Evolutionary conservation across 30 jellyfish, hydroid and myxozoan species (phyloP).

Genomic region (Aurelia aurita): DNA sequence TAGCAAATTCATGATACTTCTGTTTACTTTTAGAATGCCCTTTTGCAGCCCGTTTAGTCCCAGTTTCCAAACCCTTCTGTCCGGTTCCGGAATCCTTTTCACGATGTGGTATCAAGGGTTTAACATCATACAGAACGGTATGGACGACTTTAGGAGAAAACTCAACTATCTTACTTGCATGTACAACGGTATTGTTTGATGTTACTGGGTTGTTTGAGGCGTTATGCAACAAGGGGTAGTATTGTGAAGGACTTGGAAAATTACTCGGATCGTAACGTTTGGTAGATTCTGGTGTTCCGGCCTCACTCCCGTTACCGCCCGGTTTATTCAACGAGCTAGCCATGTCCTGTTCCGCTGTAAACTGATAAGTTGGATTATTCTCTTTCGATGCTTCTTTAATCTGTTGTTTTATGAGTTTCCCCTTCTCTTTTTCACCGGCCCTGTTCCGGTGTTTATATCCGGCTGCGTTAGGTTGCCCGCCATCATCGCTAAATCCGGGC

Average conservation of each 20-base stretch:
- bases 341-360: slow-evolving; percentile 28
- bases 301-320: slow-evolving; percentile 6
- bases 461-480: slow-evolving; percentile 72
- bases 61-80: neutral
- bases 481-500: slow-evolving; percentile 76
- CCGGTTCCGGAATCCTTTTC: neutral
- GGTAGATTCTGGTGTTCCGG: neutral
- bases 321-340: slow-evolving; percentile 16
- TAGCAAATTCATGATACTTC: neutral
- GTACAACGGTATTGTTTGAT: too few species aligned
- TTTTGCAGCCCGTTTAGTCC: neutral
- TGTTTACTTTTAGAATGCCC: neutral
- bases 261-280: too few species aligned
- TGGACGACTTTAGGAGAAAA: slow-evolving; percentile 5
- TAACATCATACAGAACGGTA: slow-evolving; percentile 40
- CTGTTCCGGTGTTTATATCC: slow-evolving; percentile 78
- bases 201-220: too few species aligned
- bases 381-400: slow-evolving; percentile 53
- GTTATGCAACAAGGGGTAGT: too few species aligned
- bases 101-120: slow-evolving; percentile 46
- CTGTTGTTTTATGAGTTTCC: slow-evolving; percentile 58
- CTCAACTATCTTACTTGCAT: too few species aligned
- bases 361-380: slow-evolving; percentile 50
- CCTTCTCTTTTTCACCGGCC: slow-evolving; percentile 71
- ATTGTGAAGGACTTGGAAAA: too few species aligned